phyloP scores from a whole-genome alignment of 30 jellyfish, hydroid and myxozoan genomes.

The Cassiopea andromeda region DNA sequence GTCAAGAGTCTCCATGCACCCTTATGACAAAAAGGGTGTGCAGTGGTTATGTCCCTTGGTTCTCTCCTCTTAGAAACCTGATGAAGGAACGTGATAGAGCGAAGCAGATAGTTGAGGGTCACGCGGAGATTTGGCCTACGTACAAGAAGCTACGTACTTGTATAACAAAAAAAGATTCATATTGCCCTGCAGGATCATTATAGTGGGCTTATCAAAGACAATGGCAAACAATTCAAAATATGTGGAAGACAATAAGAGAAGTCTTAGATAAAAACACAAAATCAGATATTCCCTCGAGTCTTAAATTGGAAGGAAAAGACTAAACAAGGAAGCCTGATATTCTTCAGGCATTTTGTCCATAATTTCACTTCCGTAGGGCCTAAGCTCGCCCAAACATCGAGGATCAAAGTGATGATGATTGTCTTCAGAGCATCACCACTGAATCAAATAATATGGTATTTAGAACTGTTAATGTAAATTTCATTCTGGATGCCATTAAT shows the following conservation, averaged over 20 bases:
- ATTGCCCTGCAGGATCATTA: conserved; percentile 12
- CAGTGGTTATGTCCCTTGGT: conserved; percentile 44
- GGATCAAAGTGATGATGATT: conserved; percentile 31
- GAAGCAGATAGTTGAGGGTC: conserved; percentile 7
- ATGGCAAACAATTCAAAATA: conserved; percentile 18
- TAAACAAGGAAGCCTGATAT: conserved; percentile 3
- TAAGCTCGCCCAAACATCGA: conserved; percentile 14
- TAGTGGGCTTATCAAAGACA: conserved; percentile 19
- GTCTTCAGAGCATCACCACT: conserved; percentile 28
- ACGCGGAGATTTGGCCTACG: conserved; percentile 22
- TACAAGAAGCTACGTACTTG: background rate
- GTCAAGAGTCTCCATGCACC: conserved; percentile 47
- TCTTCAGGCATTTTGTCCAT: conserved; percentile 8
- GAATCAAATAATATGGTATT: conserved; percentile 10
- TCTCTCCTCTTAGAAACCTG: conserved; percentile 42
- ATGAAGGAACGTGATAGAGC: conserved; percentile 42
- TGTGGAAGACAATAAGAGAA: conserved; percentile 45
- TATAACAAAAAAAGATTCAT: conserved; percentile 43
- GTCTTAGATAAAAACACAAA: conserved; percentile 37
- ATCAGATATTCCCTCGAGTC: conserved; percentile 26
- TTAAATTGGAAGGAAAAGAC: background rate
- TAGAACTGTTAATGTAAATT: conserved; percentile 8
- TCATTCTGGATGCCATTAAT: conserved; percentile 8
- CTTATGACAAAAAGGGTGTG: conserved; percentile 37
- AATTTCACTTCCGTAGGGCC: conserved; percentile 23